A percentile compares a stretch with the other conserved stretches of the same genome.
These are phyloP conservation scores for Perca schrenkii DNA, from an alignment of 2,113 vertebrate genomes.

Conservation along the genomic window DNA sequence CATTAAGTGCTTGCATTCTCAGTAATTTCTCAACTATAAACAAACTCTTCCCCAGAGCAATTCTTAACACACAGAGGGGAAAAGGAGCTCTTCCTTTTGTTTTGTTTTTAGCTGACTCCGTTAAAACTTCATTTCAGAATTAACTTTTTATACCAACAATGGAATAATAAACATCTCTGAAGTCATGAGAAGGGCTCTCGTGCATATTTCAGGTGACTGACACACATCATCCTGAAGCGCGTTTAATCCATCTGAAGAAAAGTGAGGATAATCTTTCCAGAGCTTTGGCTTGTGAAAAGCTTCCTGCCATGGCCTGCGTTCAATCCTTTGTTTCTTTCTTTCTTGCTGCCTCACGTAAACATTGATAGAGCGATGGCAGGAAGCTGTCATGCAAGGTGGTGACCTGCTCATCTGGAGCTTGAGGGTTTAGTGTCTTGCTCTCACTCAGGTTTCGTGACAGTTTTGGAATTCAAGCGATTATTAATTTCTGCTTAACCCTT, in stretches of 20 bases:
- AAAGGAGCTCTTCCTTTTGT: not conserved
- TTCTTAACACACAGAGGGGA: constrained; percentile 29
- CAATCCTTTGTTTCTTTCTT: not conserved
- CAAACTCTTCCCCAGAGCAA: constrained; percentile 65
- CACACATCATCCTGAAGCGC: constrained; percentile 4
- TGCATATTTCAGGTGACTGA: constrained; percentile 27
- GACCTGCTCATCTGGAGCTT: not conserved
- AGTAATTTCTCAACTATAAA: constrained; percentile 62
- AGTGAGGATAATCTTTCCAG: constrained; percentile 4
- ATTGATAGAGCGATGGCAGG: not conserved
- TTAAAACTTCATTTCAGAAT: constrained; percentile 38
- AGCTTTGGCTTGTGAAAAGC: not conserved
- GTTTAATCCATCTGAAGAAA: not conserved
- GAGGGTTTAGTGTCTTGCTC: no score
- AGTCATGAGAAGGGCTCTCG: not conserved
- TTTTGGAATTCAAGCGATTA: no score
- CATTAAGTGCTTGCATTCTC: constrained; percentile 62
- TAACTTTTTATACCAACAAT: constrained; percentile 19
- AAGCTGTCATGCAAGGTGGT: not conserved
- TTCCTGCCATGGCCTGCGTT: not conserved
- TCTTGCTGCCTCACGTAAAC: not conserved
- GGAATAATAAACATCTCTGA: constrained; percentile 20
- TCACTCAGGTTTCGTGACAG: no score
- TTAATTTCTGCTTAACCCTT: not conserved
- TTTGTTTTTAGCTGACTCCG: constrained; percentile 34